phyloP scores from a whole-genome alignment of 2,888 invertebrate genomes.

The Epirrhoe tristata region DNA sequence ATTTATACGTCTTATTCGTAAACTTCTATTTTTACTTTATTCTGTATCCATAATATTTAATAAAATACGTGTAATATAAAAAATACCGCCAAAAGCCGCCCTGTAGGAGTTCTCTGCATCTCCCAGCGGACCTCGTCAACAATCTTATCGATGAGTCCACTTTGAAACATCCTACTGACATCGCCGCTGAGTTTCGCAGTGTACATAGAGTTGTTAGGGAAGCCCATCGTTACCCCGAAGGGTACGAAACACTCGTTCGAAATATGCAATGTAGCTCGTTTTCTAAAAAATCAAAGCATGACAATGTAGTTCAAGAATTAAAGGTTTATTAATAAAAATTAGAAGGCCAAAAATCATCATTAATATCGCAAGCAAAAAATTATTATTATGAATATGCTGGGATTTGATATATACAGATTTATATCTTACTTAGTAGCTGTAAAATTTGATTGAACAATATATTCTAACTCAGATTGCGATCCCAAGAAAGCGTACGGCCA shows the following conservation, averaged over 20 bases:
- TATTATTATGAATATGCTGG: too few species aligned
- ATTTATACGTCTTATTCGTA: too few species aligned
- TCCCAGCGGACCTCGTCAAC: slow-evolving; percentile 90
- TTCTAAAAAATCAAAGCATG: slow-evolving; percentile 60
- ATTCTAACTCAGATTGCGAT: slow-evolving; percentile 89
- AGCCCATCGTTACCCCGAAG: slow-evolving; percentile 88
- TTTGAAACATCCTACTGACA: slow-evolving; percentile 87
- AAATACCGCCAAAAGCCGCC: slow-evolving; percentile 87
- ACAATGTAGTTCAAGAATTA: not conserved
- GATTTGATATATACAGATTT: too few species aligned
- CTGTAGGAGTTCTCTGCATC: slow-evolving; percentile 87
- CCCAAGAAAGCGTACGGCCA: slow-evolving; percentile 92
- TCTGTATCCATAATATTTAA: not conserved
- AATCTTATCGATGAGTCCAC: slow-evolving; percentile 89
- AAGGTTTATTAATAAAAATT: too few species aligned
- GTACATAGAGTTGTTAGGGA: slow-evolving; percentile 88
- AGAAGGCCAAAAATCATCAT: too few species aligned
- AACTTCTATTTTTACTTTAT: too few species aligned
- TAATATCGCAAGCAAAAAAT: too few species aligned
- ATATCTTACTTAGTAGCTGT: slow-evolving; percentile 75
- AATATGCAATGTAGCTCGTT: slow-evolving; percentile 89
- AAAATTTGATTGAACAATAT: slow-evolving; percentile 90
- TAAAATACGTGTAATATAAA: too few species aligned
- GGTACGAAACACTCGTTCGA: slow-evolving; percentile 91
- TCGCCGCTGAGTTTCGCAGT: slow-evolving; percentile 86